Base-by-base conservation (phyloP, 2,888 invertebrate species). In the Cheiracanthium punctorium region DNA sequence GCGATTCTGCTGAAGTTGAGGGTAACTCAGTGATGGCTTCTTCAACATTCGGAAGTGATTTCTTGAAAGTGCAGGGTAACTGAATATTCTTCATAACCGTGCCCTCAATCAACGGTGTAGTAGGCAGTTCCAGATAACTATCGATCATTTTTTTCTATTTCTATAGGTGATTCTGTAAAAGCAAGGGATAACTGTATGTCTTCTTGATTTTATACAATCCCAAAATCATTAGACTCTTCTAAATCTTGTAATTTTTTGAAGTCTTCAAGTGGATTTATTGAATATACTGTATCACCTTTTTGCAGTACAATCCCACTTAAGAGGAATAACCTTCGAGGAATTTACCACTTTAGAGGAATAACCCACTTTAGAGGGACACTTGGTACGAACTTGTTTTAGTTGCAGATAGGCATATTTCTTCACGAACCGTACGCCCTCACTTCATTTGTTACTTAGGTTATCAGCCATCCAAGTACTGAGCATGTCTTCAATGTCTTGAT, bases 51-150 rank as follows among this genome's bases (percentile, higher is more conserved):
- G 32, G 73, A 67, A 7, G 30, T 80, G 73, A 73, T 65, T 80
- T 24, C 73, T 43, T 73, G 73, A 43, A 73, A 67, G 67, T 80
- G 43, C 65, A 73, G 41, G 73, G 70, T 67, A 65, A 80, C 17
- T 73, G 65, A 73, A 80, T 80, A 65, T 73, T 65, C 73, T 80
- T 80, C 24, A 80, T 73, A 43, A 73, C 20, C 65, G n/a, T 73
- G 64, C 43, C 67, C 65, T 64, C 80, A 80, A 30, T 72, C 73
- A 79, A 41, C 10, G 41, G 41, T 79, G 72, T 72, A 72, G 65
- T 73, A 72, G 43, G 48, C 24, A 43, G 52, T 52, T 81, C 69
- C 67, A 52, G 69, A 69, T 48, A 12, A 48, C 48, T 12, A 48
- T 48, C 48, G 48, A 48, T 48, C 5, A 48, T 12, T 48, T 48